Percentiles rank a stretch among this genome's conserved stretches.
Evolutionary conservation across 2,113 vertebrate genomes (phyloP).

Genomic region (Nerophis lumbriciformis): DNA sequence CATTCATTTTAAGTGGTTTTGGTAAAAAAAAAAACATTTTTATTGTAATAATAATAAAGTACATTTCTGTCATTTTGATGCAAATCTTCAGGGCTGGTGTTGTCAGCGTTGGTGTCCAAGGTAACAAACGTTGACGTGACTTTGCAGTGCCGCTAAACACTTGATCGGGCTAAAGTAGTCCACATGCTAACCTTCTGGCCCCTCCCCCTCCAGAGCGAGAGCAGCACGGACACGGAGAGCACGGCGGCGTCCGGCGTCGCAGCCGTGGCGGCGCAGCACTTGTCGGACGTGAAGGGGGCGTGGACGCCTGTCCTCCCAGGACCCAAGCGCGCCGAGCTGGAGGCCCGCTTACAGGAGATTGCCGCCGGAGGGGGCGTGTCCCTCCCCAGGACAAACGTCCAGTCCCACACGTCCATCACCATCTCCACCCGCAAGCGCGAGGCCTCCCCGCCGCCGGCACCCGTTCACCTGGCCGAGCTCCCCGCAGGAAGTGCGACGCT

Average conservation of each 20-base stretch:
- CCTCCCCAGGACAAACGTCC: conserved; percentile 17
- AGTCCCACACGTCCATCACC: conserved; percentile 67
- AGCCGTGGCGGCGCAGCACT: not conserved
- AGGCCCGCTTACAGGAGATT: conserved; percentile 38
- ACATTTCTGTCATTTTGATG: conserved; percentile 20
- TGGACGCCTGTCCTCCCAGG: not conserved
- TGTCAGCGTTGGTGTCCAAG: conserved; percentile 25
- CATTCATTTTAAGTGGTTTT: no score
- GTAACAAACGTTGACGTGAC: conserved; percentile 37
- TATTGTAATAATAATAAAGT: not conserved
- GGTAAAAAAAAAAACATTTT: no score
- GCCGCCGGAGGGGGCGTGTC: conserved; percentile 49
- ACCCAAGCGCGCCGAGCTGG: conserved; percentile 8
- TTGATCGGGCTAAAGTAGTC: not conserved
- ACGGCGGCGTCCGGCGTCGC: conserved; percentile 45
- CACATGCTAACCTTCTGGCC: not conserved
- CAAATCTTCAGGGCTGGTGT: conserved; percentile 19
- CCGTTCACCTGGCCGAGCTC: conserved; percentile 28
- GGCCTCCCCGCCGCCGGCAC: conserved; percentile 28
- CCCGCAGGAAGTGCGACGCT: not conserved
- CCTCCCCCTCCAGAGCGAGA: conserved; percentile 43
- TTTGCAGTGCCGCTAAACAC: not conserved
- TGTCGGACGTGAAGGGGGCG: not conserved
- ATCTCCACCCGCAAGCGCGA: conserved; percentile 63
- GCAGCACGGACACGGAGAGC: conserved; percentile 67